A percentile compares a stretch with the other conserved stretches of the same genome.
Evolutionary conservation across 2,113 vertebrate genomes (phyloP).

Genomic region (Conger conger): DNA sequence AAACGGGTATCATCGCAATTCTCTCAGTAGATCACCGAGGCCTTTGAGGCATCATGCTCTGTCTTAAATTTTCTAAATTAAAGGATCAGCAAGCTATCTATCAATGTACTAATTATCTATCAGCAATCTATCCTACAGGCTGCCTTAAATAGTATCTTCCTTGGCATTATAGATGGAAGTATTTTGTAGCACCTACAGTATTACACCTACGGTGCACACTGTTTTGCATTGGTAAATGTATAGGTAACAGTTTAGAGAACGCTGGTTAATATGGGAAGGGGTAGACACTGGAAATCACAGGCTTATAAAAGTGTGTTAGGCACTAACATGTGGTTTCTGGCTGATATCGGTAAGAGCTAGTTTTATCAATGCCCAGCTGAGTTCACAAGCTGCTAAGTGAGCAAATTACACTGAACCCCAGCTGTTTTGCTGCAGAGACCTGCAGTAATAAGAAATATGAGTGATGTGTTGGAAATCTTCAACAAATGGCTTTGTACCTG

Average conservation of each 20-base stretch:
- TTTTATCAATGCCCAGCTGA: neutral
- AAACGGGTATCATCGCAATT: no score
- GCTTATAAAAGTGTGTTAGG: neutral
- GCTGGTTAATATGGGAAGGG: neutral
- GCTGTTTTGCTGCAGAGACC: no score
- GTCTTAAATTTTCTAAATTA: neutral
- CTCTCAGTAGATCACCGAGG: no score
- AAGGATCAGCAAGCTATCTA: no score
- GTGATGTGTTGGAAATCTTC: neutral
- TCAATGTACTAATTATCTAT: no score
- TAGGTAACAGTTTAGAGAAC: no score
- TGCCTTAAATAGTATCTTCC: neutral
- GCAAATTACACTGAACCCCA: neutral
- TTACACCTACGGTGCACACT: no score
- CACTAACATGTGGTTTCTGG: no score
- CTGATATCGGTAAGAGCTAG: neutral
- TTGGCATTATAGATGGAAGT: neutral
- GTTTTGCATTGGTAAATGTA: no score
- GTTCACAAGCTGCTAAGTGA: neutral
- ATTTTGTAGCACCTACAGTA: no score
- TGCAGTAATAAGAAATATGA: neutral
- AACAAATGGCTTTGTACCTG: neutral
- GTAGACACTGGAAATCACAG: neutral
- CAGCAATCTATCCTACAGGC: no score
- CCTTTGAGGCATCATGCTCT: no score